These are phyloP conservation scores for Thunnus thynnus DNA, from an alignment of 2,113 vertebrate genomes.

Conservation along the genomic window DNA sequence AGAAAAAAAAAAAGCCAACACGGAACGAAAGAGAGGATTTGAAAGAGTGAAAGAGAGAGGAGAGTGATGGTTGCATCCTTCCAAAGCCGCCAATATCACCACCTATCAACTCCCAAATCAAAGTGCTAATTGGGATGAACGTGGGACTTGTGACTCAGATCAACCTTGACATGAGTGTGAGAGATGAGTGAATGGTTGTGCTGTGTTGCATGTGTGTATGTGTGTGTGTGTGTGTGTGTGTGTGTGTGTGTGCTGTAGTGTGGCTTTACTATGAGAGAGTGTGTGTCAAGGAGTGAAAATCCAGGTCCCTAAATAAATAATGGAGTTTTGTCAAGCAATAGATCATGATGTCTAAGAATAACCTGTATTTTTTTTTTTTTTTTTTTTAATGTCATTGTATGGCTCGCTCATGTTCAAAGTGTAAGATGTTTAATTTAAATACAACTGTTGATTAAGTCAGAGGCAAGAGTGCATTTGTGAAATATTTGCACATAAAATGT, in stretches of 20 bases:
- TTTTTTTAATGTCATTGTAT: conserved; percentile 15
- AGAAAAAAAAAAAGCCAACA: conserved; percentile 80
- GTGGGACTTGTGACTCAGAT: conserved; percentile 76
- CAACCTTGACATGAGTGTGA: conserved; percentile 74
- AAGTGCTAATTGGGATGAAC: conserved; percentile 81
- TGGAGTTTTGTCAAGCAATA: conserved; percentile 31
- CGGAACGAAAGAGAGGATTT: conserved; percentile 74
- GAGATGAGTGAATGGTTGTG: conserved; percentile 58
- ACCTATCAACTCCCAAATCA: conserved; percentile 79
- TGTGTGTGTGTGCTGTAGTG: conserved; percentile 17
- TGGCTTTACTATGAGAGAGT: conserved; percentile 27
- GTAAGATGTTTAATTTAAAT: conserved; percentile 11
- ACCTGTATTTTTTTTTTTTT: conserved; percentile 9
- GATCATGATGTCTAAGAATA: conserved; percentile 39
- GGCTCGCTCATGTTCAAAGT: conserved; percentile 31
- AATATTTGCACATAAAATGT: conserved; percentile 17
- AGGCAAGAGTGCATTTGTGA: conserved; percentile 58
- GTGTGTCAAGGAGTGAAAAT: conserved; percentile 36
- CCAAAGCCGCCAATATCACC: conserved; percentile 77
- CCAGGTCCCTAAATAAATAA: conserved; percentile 51
- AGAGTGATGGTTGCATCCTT: conserved; percentile 80
- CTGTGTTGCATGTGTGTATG: conserved; percentile 26
- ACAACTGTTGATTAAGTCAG: conserved; percentile 67
- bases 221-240: conserved; percentile 13
- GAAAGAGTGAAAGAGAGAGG: conserved; percentile 79